A percentile compares a stretch with the other conserved stretches of the same genome.
Conservation (phyloP, 2,113 vertebrate species). For the Dolichotis patagonum region DNA sequence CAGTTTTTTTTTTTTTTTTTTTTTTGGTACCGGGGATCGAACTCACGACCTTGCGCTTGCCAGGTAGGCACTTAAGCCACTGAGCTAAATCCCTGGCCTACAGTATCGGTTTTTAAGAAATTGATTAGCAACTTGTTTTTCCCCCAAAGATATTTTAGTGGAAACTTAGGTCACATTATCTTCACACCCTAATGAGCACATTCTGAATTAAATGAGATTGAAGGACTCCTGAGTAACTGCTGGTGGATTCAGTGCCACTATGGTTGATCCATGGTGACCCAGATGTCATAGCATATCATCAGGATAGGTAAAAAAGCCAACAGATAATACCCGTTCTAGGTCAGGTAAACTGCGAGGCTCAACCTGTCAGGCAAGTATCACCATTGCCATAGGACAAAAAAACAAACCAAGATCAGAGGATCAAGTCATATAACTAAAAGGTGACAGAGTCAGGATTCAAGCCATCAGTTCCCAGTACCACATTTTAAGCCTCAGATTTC, state of each 20-base stretch:
- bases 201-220: conserved; percentile 62
- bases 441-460: neutral
- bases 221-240: conserved; percentile 20
- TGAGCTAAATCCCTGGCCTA: too few species aligned
- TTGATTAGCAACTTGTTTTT: neutral
- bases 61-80: too few species aligned
- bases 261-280: conserved; percentile 13
- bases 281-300: conserved; percentile 17
- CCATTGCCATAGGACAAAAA: neutral
- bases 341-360: neutral
- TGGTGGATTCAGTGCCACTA: neutral
- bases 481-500: conserved; percentile 13
- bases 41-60: too few species aligned
- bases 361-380: neutral
- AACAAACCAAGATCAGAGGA: neutral
- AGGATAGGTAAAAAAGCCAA: neutral
- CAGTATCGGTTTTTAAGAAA: neutral
- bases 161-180: conserved; percentile 38
- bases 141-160: neutral
- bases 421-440: neutral
- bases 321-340: neutral
- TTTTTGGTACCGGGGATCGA: too few species aligned
- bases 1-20: too few species aligned
- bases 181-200: conserved; percentile 41
- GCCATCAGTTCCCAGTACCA: neutral